Percentiles rank a stretch among this genome's conserved stretches.
Conservation (phyloP, 2,113 vertebrate genomes). For the Oryzias curvinotus region DNA sequence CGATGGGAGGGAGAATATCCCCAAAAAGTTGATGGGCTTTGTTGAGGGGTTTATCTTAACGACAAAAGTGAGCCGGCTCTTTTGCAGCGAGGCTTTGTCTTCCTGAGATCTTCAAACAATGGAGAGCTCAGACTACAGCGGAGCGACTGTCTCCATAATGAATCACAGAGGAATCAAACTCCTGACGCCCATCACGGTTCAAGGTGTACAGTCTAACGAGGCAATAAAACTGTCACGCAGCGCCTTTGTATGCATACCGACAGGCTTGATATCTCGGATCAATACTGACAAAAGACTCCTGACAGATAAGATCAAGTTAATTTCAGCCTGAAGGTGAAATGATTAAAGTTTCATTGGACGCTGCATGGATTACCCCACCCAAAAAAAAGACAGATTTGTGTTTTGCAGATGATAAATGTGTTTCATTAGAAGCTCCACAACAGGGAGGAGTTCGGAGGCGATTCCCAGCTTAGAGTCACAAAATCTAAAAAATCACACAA, state of each 20-base stretch:
- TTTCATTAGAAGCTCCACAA: conserved; percentile 72
- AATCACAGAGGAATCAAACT: conserved; percentile 41
- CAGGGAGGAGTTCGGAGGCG: conserved; percentile 40
- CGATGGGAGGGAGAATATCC: conserved; percentile 17
- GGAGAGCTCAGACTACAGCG: conserved; percentile 12
- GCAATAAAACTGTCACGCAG: conserved; percentile 63
- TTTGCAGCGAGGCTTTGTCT: conserved; percentile 30
- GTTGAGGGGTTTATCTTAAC: conserved; percentile 35
- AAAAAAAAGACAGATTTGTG: conserved; percentile 34
- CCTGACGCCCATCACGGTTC: conserved; percentile 31
- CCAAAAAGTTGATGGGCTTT: conserved; percentile 29
- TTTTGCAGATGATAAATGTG: conserved; percentile 76
- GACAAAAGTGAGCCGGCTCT: conserved; percentile 40
- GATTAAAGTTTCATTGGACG: conserved; percentile 72
- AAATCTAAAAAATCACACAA: conserved; percentile 65
- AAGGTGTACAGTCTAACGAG: conserved; percentile 52
- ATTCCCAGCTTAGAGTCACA: conserved; percentile 55
- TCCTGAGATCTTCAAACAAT: conserved; percentile 47
- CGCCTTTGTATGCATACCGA: conserved; percentile 61
- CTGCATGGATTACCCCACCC: conserved; percentile 35
- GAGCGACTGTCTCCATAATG: conserved; percentile 51
- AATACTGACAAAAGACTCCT: conserved; percentile 66
- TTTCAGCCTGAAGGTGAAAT: conserved; percentile 73
- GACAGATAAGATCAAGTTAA: conserved; percentile 77
- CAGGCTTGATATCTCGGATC: conserved; percentile 77